Evolutionary conservation across 2,113 vertebrate genomes (phyloP), one percentile per base, ranked within the genome.

Genomic region (Gorsachius goisagi): DNA sequence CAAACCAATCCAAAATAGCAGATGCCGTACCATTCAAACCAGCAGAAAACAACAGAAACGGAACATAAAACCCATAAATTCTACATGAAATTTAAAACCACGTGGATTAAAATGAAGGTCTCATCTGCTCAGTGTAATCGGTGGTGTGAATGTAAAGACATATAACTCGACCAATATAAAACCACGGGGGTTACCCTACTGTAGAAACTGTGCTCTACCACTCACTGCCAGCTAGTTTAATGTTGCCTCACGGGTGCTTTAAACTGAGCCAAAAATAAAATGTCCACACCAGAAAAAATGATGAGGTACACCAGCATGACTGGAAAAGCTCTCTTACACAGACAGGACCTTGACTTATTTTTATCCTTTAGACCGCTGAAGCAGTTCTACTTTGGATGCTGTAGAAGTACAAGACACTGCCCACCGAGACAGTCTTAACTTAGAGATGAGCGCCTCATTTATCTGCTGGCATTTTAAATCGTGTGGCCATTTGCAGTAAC

Each of bases 91-190:
- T 5, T 62, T 19, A 58, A 81, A 33, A 8, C 20, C 53, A 28
- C 2, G 0, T 0, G 58, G 52, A 28, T 18, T 23, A 60, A 53
- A 85, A 23, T 1, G 4, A 30, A 78, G 32, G 12, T 9, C 11
- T 35, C 1, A 0, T 15, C 85, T 72, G 30, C 64, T 50, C 55
- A 19, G 58, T 18, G n/a, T 56, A 5, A 60, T 6, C 56, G 7
- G 33, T 11, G 30, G 50, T 11, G n/a, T 9, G 66, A 45, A 2
- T 1, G 8, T 11, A 30, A 41, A 24, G 6, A 71, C 26, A 3
- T 5, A 3, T 0, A 50, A 73, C 14, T 17, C 4, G 0, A 23
- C 9, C 39, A 11, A 37, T 0, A 30, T 3, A 39, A 76, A 56
- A 50, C 39, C 44, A n/a, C 0, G 5, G 2, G 26, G 59, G 6